Conservation (phyloP, 2,888 invertebrate species). For the Nysson spinosus region DNA sequence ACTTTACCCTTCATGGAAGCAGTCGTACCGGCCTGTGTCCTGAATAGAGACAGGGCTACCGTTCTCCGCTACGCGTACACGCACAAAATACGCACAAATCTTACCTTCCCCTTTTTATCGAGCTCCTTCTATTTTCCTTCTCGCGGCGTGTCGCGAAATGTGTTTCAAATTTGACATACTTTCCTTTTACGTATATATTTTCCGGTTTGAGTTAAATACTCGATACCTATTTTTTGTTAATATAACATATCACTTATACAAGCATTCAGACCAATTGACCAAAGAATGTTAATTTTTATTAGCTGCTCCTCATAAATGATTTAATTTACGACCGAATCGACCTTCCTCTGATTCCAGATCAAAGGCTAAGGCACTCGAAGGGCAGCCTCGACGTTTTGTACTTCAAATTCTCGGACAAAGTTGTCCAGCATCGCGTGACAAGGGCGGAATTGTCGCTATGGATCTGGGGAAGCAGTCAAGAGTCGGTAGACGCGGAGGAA, state of each 20-base stretch:
- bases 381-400: constrained; percentile 84
- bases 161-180: too few relatives aligned
- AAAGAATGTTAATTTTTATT: too few relatives aligned
- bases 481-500: constrained; percentile 43
- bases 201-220: too few relatives aligned
- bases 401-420: constrained; percentile 85
- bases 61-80: constrained; percentile 43
- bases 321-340: neutral
- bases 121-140: constrained; percentile 17
- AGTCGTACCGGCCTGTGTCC: constrained; percentile 62
- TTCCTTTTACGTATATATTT: too few relatives aligned
- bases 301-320: too few relatives aligned
- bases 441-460: constrained; percentile 85
- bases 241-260: too few relatives aligned
- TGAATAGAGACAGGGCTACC: constrained; percentile 63
- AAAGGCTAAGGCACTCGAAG: constrained; percentile 83
- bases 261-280: too few relatives aligned
- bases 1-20: constrained; percentile 73
- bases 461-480: constrained; percentile 78
- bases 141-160: neutral
- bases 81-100: constrained; percentile 55
- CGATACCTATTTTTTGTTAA: too few relatives aligned
- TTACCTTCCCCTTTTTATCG: constrained; percentile 23
- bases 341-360: constrained; percentile 78
- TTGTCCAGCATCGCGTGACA: constrained; percentile 84